These are phyloP conservation scores for Branchellion lobata DNA, from an alignment of 2,888 invertebrate species.

Conservation along the genomic window DNA sequence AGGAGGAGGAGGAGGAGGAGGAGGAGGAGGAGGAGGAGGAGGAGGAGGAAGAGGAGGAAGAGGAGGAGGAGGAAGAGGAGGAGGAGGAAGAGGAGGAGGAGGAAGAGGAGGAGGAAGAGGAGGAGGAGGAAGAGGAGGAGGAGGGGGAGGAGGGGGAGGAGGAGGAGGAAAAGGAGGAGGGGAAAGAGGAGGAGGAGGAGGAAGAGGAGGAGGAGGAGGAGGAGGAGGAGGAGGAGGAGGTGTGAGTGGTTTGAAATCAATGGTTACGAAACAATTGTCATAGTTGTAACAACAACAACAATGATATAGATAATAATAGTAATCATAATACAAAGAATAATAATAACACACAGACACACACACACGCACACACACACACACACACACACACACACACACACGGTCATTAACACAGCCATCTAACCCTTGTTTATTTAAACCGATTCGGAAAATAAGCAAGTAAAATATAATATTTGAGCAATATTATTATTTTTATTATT, in stretches of 20 bases:
- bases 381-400: slow-evolving; percentile 38
- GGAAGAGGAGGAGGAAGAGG: too few species aligned
- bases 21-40: background rate
- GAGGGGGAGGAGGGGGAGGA: background rate
- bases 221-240: background rate
- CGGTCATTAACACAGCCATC: background rate
- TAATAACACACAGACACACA: slow-evolving; percentile 11
- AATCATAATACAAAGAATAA: slow-evolving; percentile 11
- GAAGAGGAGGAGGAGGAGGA: background rate
- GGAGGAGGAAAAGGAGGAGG: too few species aligned
- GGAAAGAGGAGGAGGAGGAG: background rate
- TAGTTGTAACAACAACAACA: too few species aligned
- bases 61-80: too few species aligned
- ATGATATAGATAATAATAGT: background rate
- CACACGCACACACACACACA: slow-evolving; percentile 26
- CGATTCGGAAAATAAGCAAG: too few species aligned
- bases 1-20: background rate
- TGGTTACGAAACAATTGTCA: background rate
- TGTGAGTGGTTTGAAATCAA: background rate
- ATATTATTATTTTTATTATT: background rate
- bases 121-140: too few species aligned
- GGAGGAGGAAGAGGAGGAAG: background rate
- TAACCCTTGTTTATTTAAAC: background rate
- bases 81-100: too few species aligned
- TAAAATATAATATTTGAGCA: too few species aligned